A percentile compares a stretch with the other conserved stretches of the same genome.
phyloP scores from a whole-genome alignment of 2,888 invertebrate genomes.

The Norana najaformis region DNA sequence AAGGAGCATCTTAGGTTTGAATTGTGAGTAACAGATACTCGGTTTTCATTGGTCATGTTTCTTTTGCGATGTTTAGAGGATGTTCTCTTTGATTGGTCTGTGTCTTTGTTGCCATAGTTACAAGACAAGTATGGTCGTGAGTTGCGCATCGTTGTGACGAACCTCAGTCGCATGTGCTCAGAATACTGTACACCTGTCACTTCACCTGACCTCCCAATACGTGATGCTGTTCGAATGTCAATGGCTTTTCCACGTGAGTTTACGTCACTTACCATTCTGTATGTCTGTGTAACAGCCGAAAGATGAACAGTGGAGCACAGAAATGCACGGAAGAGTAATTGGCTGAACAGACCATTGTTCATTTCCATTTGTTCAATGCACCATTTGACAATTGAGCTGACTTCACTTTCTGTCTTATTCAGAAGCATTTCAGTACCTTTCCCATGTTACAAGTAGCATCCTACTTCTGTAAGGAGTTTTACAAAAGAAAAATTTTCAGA shows the following conservation, averaged over 20 bases:
- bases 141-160: constrained; percentile 46
- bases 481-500: no score
- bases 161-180: constrained; percentile 44
- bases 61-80: no score
- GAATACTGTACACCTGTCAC: constrained; percentile 45
- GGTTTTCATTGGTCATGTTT: no score
- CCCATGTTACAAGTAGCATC: neutral
- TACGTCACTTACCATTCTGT: neutral
- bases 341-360: no score
- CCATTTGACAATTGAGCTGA: no score
- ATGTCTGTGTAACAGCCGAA: neutral
- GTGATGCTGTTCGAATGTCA: constrained; percentile 45
- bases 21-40: no score
- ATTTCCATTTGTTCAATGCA: neutral
- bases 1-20: no score
- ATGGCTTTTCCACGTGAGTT: constrained; percentile 46
- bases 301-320: neutral
- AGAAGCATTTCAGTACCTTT: no score
- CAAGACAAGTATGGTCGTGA: constrained; percentile 43
- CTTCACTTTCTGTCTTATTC: no score
- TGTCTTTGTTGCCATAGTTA: constrained; percentile 37
- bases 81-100: no score
- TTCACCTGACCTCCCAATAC: constrained; percentile 45
- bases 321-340: neutral
- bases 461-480: neutral